Base-by-base conservation (phyloP, 1,140 invertebrate genomes). In the Zaprionus inermis region DNA sequence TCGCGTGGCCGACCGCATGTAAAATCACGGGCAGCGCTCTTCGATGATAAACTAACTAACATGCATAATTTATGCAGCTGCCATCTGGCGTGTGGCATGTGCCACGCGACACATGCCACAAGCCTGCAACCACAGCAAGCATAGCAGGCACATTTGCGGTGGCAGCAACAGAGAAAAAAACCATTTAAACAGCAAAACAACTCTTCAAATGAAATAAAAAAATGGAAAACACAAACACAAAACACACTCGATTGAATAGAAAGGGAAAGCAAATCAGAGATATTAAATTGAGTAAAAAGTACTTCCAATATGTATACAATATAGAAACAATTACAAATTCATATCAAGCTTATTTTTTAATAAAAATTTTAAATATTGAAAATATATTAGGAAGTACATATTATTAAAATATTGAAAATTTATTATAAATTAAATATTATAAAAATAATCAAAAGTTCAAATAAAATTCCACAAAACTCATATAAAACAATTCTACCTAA, bases 31-130 rank as follows among this genome's bases (percentile, higher is more conserved):
- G 32, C 65, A 69, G 44, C 11, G 18, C 14, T 18, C n/a, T 63
- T 77, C 73, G 14, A 79, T 86, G 72, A 88, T 83, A 79, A 86
- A 86, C 83, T 79, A 88, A 79, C 79, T 85, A 82, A 88, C 79
- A 68, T 71, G 72, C 72, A 72, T 78, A 76, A 88, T 88, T 86
- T 83, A 86, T 83, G 18, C 44, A 68, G 49, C 54, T 65, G 46
- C 49, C 70, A 55, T 30, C 46, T 63, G 65, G 63, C 60, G 72
- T 20, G 52, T 28, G 61, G 52, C 72, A 70, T n/a, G 18, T 68
- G 78, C 32, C 59, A 64, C 54, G 51, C 65, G 71, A 69, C 66
- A 61, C 49, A 28, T 36, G 72, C 59, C 72, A 67, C 76, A 60
- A 54, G 68, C 60, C 58, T 34, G 51, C 58, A 38, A 59, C 68